A percentile compares a stretch with the other conserved stretches of the same genome.
Evolutionary conservation across 2,797 vertebrate species (phyloP).

Genomic region (Sebastes minor): DNA sequence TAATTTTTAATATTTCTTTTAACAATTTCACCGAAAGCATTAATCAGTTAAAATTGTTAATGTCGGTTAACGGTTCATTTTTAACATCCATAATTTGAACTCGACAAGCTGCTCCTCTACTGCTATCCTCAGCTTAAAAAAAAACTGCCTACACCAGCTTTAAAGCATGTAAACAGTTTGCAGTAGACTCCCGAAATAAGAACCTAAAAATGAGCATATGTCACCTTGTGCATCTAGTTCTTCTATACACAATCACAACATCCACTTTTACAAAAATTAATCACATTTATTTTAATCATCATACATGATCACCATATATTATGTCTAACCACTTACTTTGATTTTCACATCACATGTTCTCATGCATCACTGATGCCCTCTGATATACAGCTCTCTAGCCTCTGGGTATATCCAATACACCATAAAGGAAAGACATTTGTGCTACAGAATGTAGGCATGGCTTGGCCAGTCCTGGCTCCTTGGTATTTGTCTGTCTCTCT

Average conservation of each 20-base stretch:
- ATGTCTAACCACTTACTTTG: constrained; percentile 69
- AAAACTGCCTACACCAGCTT: neutral
- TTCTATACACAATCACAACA: neutral
- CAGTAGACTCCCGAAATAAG: too few relatives aligned
- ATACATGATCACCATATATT: constrained; percentile 75
- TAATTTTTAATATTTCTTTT: too few relatives aligned
- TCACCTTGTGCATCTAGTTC: too few relatives aligned
- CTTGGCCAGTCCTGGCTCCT: constrained; percentile 73
- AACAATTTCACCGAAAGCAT: too few relatives aligned
- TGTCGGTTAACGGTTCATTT: too few relatives aligned
- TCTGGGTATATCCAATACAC: constrained; percentile 63
- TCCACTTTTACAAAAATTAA: constrained; percentile 72
- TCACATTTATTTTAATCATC: constrained; percentile 74
- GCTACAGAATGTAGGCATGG: constrained; percentile 76
- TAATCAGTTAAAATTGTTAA: too few relatives aligned
- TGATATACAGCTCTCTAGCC: constrained; percentile 56
- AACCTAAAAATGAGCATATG: too few relatives aligned
- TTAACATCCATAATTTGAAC: too few relatives aligned
- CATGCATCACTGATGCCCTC: constrained; percentile 72
- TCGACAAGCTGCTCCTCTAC: too few relatives aligned
- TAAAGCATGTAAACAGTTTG: neutral
- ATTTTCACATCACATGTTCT: constrained; percentile 71
- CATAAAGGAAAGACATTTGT: constrained; percentile 75
- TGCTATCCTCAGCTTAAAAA: neutral
- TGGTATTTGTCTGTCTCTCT: constrained; percentile 65